These are phyloP conservation scores for Dolichopus griseipennis DNA, from an alignment of 2,888 invertebrate genomes.

Conservation along the genomic window DNA sequence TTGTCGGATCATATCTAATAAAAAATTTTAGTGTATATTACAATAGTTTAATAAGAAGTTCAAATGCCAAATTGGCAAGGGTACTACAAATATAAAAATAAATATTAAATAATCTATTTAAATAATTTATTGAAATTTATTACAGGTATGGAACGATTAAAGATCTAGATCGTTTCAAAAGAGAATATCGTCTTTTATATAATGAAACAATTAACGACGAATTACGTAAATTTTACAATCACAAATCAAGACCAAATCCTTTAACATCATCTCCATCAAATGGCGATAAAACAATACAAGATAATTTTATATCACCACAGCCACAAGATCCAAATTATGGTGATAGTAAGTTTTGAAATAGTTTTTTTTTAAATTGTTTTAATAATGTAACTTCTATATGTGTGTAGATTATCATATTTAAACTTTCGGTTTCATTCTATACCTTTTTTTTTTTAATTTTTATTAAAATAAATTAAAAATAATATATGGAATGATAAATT, in stretches of 20 bases:
- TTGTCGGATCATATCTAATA: no score
- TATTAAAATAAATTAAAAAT: no score
- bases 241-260: slow-evolving; percentile 37
- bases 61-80: background rate
- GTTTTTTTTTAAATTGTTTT: no score
- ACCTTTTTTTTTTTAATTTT: no score
- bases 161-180: slow-evolving; percentile 50
- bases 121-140: background rate
- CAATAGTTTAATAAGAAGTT: no score
- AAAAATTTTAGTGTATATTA: no score
- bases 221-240: slow-evolving; percentile 41
- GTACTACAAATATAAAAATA: background rate
- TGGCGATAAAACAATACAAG: slow-evolving; percentile 60
- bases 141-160: slow-evolving; percentile 49
- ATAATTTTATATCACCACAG: slow-evolving; percentile 67
- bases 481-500: no score
- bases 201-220: slow-evolving; percentile 62
- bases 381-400: no score
- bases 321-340: slow-evolving; percentile 76
- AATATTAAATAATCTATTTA: background rate
- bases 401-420: no score
- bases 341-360: slow-evolving; percentile 58
- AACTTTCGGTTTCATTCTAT: no score
- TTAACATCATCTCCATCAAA: slow-evolving; percentile 89
- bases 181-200: slow-evolving; percentile 77